Percentiles rank a stretch among this genome's conserved stretches.
Conservation (phyloP, 2,888 invertebrate species). For the Cephus sareptanus region DNA sequence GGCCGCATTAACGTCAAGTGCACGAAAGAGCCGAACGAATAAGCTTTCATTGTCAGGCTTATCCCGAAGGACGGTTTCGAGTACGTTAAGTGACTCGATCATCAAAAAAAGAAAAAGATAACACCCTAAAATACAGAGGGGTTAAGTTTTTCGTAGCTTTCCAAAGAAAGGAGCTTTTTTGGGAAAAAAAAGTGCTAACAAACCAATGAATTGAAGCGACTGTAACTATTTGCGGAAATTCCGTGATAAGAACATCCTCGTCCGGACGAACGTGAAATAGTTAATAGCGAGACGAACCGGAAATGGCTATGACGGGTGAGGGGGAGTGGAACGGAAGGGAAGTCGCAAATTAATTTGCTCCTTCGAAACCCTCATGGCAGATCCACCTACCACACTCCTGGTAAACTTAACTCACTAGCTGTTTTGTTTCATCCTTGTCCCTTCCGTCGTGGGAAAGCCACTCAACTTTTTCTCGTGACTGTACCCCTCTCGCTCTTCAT, state of each 20-base stretch:
- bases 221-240: neutral
- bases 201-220: neutral
- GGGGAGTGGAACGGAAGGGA: neutral
- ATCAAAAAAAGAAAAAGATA: neutral
- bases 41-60: constrained; percentile 29
- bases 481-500: constrained; percentile 8
- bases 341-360: constrained; percentile 49
- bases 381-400: neutral
- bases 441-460: constrained; percentile 43
- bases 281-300: neutral
- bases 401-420: neutral
- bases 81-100: neutral
- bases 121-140: neutral
- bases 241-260: neutral
- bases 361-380: neutral
- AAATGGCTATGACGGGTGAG: neutral
- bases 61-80: neutral
- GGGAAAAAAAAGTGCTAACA: neutral
- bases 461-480: constrained; percentile 41
- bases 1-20: constrained; percentile 32
- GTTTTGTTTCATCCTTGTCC: constrained; percentile 12
- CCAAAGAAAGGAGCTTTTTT: neutral
- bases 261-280: neutral
- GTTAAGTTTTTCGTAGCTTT: neutral
- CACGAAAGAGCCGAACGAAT: constrained; percentile 26